These are phyloP conservation scores for Armadillidium nasatum DNA, from an alignment of 1,140 invertebrate species.

Conservation along the genomic window DNA sequence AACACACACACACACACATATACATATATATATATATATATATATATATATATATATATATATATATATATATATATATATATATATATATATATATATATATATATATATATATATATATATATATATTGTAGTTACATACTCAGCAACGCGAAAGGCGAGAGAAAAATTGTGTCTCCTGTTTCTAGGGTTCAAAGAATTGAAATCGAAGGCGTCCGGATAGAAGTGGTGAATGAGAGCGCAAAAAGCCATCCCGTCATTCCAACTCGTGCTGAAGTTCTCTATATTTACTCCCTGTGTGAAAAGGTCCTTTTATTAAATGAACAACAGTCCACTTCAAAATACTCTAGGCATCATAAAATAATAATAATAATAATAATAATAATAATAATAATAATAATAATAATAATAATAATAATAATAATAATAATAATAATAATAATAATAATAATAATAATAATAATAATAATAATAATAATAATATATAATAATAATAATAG, in stretches of 20 bases:
- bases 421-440: slow-evolving; percentile 22
- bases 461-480: slow-evolving; percentile 14
- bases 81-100: too few relatives aligned
- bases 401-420: not conserved
- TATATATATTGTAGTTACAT: too few relatives aligned
- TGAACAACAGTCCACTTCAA: not conserved
- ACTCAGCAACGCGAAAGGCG: slow-evolving; percentile 96
- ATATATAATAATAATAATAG: not conserved
- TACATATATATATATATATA: too few relatives aligned
- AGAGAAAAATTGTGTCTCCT: slow-evolving; percentile 90
- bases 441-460: slow-evolving; percentile 26
- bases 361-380: slow-evolving; percentile 31
- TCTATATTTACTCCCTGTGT: slow-evolving; percentile 85
- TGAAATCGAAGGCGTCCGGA: slow-evolving; percentile 92
- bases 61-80: too few relatives aligned
- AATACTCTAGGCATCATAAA: not conserved
- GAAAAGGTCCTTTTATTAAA: not conserved
- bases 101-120: too few relatives aligned
- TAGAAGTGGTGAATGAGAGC: slow-evolving; percentile 93
- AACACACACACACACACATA: too few relatives aligned
- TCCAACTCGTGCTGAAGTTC: slow-evolving; percentile 95
- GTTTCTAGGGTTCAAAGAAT: slow-evolving; percentile 74
- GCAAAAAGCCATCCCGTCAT: slow-evolving; percentile 92
- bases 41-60: too few relatives aligned
- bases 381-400: slow-evolving; percentile 16